phyloP scores from a whole-genome alignment of 2,113 vertebrate species.

The Pachyramphus minor region DNA sequence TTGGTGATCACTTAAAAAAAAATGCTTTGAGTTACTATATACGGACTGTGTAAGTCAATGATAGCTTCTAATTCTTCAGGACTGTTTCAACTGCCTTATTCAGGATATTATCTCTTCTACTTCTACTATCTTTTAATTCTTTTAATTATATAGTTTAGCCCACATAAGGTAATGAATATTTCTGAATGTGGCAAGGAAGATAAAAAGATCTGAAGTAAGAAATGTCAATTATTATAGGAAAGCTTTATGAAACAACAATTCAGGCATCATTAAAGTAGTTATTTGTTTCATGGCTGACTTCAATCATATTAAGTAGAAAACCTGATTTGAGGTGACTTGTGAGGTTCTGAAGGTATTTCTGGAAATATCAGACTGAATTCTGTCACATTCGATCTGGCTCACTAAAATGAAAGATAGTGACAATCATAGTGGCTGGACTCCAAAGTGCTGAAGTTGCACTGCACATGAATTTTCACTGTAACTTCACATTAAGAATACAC shows the following conservation, averaged over 20 bases:
- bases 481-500: not conserved
- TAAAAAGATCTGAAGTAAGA: not conserved
- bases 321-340: not conserved
- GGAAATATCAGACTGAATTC: not conserved
- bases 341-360: not conserved
- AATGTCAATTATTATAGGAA: not conserved
- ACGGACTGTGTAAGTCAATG: not conserved
- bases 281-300: not conserved
- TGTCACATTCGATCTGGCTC: not conserved
- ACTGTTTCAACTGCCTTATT: not conserved
- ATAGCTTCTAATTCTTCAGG: not conserved
- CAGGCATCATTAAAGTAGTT: not conserved
- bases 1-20: not conserved
- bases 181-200: not conserved
- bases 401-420: not conserved
- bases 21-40: not conserved
- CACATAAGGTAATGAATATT: not conserved
- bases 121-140: not conserved
- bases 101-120: not conserved
- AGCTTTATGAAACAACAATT: not conserved
- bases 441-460: not conserved
- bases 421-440: not conserved
- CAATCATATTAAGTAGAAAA: not conserved
- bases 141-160: not conserved
- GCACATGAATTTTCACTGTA: not conserved